Conservation (phyloP, 2,113 vertebrate genomes). For the Redunca redunca region DNA sequence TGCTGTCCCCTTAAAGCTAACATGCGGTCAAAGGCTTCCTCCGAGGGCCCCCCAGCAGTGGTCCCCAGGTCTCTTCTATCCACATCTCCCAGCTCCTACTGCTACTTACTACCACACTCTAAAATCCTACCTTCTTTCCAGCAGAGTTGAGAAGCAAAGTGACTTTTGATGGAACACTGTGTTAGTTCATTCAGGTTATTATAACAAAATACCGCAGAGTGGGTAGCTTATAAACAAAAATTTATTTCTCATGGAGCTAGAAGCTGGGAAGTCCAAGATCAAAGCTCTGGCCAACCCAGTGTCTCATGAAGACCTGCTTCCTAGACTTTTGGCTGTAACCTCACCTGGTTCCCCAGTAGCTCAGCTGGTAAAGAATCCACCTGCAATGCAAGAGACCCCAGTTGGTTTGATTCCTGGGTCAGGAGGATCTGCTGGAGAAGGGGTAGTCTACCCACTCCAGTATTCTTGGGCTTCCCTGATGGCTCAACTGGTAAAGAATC, state of each 20-base stretch:
- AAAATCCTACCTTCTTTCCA: not conserved
- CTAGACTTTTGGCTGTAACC: not conserved
- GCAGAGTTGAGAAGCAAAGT: not conserved
- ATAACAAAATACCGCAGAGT: not conserved
- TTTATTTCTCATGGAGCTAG: not conserved
- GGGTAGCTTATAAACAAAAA: not conserved
- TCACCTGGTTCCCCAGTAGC: not conserved
- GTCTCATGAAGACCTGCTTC: not conserved
- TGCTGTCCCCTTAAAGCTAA: not conserved
- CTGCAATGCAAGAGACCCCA: not conserved
- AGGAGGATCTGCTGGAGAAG: not conserved
- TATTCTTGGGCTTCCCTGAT: not conserved
- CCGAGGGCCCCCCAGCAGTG: not conserved
- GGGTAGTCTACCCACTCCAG: not conserved
- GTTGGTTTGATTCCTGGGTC: not conserved
- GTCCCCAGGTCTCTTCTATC: rapidly evolving
- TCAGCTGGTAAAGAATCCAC: not conserved
- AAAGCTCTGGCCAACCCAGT: not conserved
- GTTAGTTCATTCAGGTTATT: not conserved
- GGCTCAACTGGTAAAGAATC: not conserved
- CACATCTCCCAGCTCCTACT: too few species aligned
- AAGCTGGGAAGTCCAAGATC: not conserved
- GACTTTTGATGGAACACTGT: not conserved
- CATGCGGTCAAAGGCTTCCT: not conserved
- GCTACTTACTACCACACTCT: not conserved